Percentiles rank a stretch among this genome's conserved stretches.
phyloP scores from a whole-genome alignment of 1,140 invertebrate genomes.

The Aphidius ervi region DNA sequence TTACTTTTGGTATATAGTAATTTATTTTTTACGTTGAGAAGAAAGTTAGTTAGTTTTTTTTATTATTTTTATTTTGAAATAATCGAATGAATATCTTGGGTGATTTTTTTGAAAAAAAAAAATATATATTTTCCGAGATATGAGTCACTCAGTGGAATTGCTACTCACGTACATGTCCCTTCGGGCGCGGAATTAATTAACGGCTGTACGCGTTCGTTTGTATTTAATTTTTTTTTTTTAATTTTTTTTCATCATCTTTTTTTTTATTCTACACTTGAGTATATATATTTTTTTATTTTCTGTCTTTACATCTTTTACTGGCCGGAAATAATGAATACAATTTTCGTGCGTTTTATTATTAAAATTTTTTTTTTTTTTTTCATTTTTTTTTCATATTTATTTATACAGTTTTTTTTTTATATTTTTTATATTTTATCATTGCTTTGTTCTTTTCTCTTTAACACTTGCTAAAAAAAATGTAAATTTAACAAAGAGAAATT shows the following conservation, averaged over 20 bases:
- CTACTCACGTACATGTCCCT: conserved; percentile 18
- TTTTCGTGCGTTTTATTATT: conserved; percentile 21
- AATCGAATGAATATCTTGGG: too few relatives aligned
- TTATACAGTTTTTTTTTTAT: neutral
- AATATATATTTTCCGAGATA: neutral
- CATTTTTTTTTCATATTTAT: conserved; percentile 1
- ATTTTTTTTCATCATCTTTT: conserved; percentile 2
- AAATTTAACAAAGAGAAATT: too few relatives aligned
- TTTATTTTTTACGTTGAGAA: too few relatives aligned
- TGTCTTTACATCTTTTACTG: conserved; percentile 39
- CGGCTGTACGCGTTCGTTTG: conserved; percentile 12
- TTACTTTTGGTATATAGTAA: too few relatives aligned
- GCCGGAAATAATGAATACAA: conserved; percentile 31
- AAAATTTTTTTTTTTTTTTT: conserved; percentile 3
- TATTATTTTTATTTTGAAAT: too few relatives aligned
- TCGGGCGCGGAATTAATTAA: conserved; percentile 22
- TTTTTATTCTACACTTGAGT: conserved; percentile 13
- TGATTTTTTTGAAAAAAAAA: neutral
- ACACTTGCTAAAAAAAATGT: neutral
- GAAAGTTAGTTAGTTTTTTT: too few relatives aligned
- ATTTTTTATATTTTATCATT: neutral
- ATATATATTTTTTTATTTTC: conserved; percentile 24
- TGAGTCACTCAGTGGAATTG: conserved; percentile 16
- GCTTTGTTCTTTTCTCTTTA: conserved; percentile 13
- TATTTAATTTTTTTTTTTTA: conserved; percentile 6